phyloP scores from a whole-genome alignment of 2,113 vertebrate genomes.

The Hippocampus comes region DNA sequence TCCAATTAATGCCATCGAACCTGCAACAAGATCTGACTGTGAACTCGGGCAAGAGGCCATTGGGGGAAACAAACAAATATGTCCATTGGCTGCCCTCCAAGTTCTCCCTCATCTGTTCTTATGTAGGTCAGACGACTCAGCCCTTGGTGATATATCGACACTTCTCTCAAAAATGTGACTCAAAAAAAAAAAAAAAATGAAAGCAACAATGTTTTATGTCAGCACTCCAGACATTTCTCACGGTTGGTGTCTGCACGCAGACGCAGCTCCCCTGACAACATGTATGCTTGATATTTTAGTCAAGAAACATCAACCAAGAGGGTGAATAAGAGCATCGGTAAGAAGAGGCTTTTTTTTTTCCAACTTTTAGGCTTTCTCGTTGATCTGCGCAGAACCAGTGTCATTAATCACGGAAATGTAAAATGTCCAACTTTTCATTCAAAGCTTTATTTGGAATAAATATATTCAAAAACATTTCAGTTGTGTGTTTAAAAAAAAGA shows the following conservation, averaged over 20 bases:
- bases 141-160: conserved; percentile 5
- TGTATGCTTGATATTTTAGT: no score
- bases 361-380: no score
- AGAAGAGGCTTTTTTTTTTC: no score
- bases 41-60: background rate
- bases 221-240: no score
- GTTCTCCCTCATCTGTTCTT: conserved; percentile 39
- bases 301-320: no score
- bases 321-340: no score
- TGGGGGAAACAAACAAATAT: conserved; percentile 38
- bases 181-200: background rate
- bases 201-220: no score
- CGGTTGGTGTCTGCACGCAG: no score
- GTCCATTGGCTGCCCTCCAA: conserved; percentile 46
- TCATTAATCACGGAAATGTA: background rate
- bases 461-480: conserved; percentile 71
- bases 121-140: conserved; percentile 63
- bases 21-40: conserved; percentile 36
- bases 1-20: conserved; percentile 38
- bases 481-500: conserved; percentile 60
- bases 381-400: no score
- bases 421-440: conserved; percentile 31
- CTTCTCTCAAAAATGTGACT: conserved; percentile 2
- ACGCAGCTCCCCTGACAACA: no score
- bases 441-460: conserved; percentile 79